Conservation (phyloP, 2,113 vertebrate genomes). For the Gnathonemus echidnorhynchus region DNA sequence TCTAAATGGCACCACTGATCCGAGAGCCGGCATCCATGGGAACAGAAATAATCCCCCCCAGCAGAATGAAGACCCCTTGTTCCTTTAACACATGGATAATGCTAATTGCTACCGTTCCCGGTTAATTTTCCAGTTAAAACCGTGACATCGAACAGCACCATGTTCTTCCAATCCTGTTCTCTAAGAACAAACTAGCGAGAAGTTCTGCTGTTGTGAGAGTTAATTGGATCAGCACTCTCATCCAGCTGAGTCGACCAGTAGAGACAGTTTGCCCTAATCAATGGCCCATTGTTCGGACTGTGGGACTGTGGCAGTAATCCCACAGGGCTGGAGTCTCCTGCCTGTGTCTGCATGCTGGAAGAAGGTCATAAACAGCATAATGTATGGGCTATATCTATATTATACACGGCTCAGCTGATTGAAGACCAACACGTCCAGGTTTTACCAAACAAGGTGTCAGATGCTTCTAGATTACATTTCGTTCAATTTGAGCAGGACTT, state of each 20-base stretch:
- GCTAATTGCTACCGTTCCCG: not conserved
- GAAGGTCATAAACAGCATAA: not conserved
- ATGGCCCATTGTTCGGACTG: constrained; percentile 1
- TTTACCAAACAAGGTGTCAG: not conserved
- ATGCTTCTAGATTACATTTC: not conserved
- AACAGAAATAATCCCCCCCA: not conserved
- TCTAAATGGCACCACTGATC: not conserved
- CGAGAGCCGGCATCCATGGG: not conserved
- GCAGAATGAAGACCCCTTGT: not conserved
- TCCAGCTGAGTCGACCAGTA: not conserved
- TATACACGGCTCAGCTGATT: not conserved
- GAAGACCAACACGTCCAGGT: not conserved
- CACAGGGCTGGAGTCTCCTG: not conserved
- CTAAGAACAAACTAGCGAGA: not conserved
- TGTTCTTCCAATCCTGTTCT: not conserved
- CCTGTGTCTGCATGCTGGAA: not conserved
- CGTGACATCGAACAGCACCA: not conserved
- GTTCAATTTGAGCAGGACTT: not conserved
- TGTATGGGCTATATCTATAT: not conserved
- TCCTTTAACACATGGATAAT: not conserved
- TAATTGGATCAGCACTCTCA: not conserved
- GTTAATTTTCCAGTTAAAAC: not conserved
- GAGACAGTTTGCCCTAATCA: not conserved
- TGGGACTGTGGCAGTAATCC: not conserved
- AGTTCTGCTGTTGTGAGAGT: not conserved